A percentile compares a stretch with the other conserved stretches of the same genome.
phyloP scores from a whole-genome alignment of 2,113 vertebrate species.

The Microcebus tavaratra region DNA sequence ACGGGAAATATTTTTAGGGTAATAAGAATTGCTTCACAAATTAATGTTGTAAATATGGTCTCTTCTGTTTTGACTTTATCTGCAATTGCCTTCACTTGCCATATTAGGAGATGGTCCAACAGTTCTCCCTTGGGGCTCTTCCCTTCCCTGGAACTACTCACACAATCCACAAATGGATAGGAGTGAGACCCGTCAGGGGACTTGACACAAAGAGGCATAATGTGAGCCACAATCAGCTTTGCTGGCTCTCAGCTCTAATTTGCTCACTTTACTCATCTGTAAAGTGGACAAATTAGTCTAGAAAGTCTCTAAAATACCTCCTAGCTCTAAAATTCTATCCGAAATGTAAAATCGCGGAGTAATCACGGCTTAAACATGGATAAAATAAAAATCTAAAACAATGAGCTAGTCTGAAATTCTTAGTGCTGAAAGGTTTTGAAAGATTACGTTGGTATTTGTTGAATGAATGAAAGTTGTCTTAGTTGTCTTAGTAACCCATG shows the following conservation, averaged over 20 bases:
- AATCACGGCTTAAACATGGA: not conserved
- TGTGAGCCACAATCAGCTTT: not conserved
- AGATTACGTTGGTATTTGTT: not conserved
- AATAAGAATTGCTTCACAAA: not conserved
- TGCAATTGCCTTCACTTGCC: not conserved
- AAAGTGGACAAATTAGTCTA: not conserved
- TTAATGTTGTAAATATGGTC: not conserved
- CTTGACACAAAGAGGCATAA: not conserved
- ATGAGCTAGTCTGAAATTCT: not conserved
- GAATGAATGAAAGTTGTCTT: not conserved
- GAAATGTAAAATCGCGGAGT: not conserved
- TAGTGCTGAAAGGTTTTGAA: not conserved
- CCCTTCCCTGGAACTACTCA: not conserved
- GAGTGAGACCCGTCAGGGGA: not conserved
- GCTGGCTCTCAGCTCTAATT: not conserved
- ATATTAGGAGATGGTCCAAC: not conserved
- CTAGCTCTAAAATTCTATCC: not conserved
- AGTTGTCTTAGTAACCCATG: not conserved
- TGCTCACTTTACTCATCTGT: too few species aligned
- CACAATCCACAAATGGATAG: not conserved
- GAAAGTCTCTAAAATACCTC: not conserved
- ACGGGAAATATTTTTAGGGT: not conserved
- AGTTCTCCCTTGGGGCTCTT: not conserved
- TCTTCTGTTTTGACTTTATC: not conserved
- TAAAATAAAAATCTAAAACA: constrained; percentile 14